phyloP scores from a whole-genome alignment of 2,888 invertebrate genomes.

The Caenorhabditis macrosperma region DNA sequence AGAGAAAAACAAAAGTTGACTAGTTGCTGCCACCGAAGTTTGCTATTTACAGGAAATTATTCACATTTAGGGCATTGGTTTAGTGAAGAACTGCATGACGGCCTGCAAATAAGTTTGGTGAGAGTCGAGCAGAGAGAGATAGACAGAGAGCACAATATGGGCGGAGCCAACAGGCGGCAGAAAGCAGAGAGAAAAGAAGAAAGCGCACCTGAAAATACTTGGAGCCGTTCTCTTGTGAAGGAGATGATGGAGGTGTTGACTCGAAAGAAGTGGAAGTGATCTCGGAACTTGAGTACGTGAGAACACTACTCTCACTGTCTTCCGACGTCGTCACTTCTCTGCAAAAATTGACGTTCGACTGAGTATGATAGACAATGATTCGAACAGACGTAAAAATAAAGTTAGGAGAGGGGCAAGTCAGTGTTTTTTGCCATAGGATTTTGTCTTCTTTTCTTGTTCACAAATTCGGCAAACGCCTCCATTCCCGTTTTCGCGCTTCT shows the following conservation, averaged over 20 bases:
- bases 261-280: constrained; percentile 19
- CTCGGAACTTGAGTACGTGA: neutral
- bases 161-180: neutral
- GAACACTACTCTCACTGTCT: neutral
- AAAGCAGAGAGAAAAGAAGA: neutral
- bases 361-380: neutral
- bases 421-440: constrained; percentile 14
- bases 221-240: constrained; percentile 13
- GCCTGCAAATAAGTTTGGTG: constrained; percentile 26
- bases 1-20: neutral
- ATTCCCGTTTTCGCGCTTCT: constrained; percentile 14
- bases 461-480: constrained; percentile 27
- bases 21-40: neutral
- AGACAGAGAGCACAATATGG: constrained; percentile 12
- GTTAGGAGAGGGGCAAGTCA: constrained; percentile 7
- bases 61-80: constrained; percentile 2
- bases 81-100: constrained; percentile 32
- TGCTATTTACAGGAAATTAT: constrained; percentile 45
- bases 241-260: constrained; percentile 13
- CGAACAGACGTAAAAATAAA: neutral
- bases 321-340: neutral
- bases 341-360: neutral
- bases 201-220: constrained; percentile 33
- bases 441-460: constrained; percentile 24
- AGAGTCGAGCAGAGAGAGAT: neutral